These are phyloP conservation scores for Saguinus imperator DNA, from an alignment of 2,113 vertebrate genomes.

Conservation along the genomic window DNA sequence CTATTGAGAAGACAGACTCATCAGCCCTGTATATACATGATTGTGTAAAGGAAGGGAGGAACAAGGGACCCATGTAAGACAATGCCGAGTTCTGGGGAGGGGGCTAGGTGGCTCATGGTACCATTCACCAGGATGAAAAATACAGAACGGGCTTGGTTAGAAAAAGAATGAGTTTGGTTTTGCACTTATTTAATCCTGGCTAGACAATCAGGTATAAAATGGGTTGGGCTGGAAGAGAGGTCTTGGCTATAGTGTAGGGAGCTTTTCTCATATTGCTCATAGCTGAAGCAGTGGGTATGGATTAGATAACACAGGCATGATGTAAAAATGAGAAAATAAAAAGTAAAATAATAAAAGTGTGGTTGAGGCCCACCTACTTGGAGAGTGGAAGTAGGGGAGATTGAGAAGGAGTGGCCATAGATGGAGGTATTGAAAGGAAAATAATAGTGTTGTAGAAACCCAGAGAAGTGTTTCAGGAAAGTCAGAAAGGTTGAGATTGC, in stretches of 20 bases:
- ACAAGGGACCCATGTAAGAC: rapidly evolving
- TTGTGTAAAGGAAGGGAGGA: background rate
- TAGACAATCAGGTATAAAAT: background rate
- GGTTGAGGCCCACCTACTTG: background rate
- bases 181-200: background rate
- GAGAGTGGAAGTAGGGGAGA: background rate
- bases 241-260: background rate
- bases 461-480: background rate
- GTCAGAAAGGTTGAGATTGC: background rate
- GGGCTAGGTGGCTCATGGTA: rapidly evolving
- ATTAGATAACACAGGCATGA: background rate
- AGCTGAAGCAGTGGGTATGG: no score
- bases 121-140: background rate
- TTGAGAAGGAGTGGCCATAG: background rate
- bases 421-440: background rate
- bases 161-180: background rate
- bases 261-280: background rate
- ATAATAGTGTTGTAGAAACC: background rate
- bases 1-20: background rate
- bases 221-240: background rate
- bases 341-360: background rate
- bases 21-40: background rate
- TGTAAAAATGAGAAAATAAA: background rate
- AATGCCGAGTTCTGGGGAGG: background rate
- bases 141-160: background rate